A percentile compares a stretch with the other conserved stretches of the same genome.
Evolutionary conservation across 2,888 invertebrate genomes (phyloP).

Genomic region (Acanthococcus lagerstroemiae): DNA sequence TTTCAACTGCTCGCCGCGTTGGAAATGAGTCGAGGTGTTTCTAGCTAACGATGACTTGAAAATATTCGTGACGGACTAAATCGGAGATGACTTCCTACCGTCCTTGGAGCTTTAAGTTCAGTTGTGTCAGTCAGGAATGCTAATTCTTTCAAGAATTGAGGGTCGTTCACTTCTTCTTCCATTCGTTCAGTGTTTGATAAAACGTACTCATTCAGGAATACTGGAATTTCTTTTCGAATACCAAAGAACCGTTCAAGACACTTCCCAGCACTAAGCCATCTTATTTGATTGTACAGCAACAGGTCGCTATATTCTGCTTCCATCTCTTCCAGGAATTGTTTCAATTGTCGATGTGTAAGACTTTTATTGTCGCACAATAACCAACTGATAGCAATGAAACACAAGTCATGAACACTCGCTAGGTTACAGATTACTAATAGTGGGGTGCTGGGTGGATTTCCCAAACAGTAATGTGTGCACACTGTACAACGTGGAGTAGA

Average conservation of each 20-base stretch:
- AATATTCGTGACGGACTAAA: slow-evolving; percentile 11
- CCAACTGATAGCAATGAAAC: no score
- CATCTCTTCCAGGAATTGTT: slow-evolving; percentile 33
- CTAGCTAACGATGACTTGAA: slow-evolving; percentile 11
- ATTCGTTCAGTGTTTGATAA: slow-evolving; percentile 22
- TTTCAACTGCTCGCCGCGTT: slow-evolving; percentile 8
- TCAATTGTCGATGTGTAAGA: slow-evolving; percentile 30
- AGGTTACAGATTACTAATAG: no score
- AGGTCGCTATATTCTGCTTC: slow-evolving; percentile 32
- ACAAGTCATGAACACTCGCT: no score
- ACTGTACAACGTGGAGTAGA: no score
- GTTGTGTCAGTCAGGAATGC: slow-evolving; percentile 13
- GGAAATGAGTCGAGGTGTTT: slow-evolving; percentile 13
- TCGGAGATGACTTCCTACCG: slow-evolving; percentile 10
- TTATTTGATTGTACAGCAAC: slow-evolving; percentile 34
- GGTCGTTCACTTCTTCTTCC: slow-evolving; percentile 10
- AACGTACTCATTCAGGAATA: no score
- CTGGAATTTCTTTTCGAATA: slow-evolving; percentile 31
- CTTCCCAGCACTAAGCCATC: slow-evolving; percentile 34
- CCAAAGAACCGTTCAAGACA: slow-evolving; percentile 33
- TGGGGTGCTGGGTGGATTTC: no score
- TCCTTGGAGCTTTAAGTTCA: slow-evolving; percentile 24
- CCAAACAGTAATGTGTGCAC: no score
- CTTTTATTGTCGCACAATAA: slow-evolving; percentile 25
- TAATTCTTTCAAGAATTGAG: slow-evolving; percentile 17